A percentile compares a stretch with the other conserved stretches of the same genome.
phyloP scores from a whole-genome alignment of 2,888 invertebrate genomes.

The Nomada fabriciana region DNA sequence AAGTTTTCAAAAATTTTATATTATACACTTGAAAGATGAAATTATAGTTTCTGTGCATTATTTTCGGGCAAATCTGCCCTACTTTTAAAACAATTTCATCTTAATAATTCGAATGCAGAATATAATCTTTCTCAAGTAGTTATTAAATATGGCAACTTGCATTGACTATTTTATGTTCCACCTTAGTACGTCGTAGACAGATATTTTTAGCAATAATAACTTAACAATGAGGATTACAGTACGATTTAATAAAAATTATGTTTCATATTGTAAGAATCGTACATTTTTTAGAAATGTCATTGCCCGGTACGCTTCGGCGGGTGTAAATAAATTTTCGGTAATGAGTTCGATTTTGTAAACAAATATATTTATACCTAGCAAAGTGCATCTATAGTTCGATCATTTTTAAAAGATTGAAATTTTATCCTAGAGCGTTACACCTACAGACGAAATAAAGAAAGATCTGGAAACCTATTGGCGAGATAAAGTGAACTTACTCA shows the following conservation, averaged over 20 bases:
- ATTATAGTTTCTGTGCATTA: not conserved
- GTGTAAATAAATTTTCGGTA: conserved; percentile 75
- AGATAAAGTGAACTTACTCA: conserved; percentile 82
- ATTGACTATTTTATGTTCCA: not conserved
- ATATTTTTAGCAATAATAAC: conserved; percentile 2
- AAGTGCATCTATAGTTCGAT: not conserved
- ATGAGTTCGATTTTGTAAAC: conserved; percentile 12
- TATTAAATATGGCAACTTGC: conserved; percentile 62
- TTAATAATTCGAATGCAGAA: not conserved
- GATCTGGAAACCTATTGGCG: conserved; percentile 91
- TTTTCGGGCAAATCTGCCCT: not conserved
- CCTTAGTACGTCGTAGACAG: not conserved
- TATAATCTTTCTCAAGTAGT: conserved; percentile 48
- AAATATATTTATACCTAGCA: not conserved
- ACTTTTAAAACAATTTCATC: not conserved
- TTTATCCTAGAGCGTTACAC: not conserved
- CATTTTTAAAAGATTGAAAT: conserved; percentile 36
- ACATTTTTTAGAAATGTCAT: conserved; percentile 49
- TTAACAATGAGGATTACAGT: conserved; percentile 66
- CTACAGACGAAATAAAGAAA: conserved; percentile 87
- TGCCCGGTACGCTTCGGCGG: conserved; percentile 70
- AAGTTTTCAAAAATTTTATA: not conserved
- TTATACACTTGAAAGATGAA: not conserved
- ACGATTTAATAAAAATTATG: conserved; percentile 40
- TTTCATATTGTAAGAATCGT: conserved; percentile 43